Evolutionary conservation across 2,113 vertebrate species (phyloP).

Genomic region (Tautogolabrus adspersus): DNA sequence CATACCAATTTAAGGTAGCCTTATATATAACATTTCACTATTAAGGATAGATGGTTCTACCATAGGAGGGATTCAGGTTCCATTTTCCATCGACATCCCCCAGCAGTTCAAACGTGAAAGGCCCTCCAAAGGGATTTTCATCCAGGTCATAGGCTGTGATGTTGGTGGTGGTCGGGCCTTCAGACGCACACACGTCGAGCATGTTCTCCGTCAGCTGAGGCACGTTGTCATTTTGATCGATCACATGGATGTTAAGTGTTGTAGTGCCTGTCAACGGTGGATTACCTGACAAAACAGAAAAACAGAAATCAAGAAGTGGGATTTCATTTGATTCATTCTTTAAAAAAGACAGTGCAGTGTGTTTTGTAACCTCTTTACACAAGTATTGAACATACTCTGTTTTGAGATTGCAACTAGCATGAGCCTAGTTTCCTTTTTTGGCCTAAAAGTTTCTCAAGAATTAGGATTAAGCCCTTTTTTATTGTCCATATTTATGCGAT

Average conservation of each 20-base stretch:
- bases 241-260: constrained; percentile 58
- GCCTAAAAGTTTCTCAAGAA: no score
- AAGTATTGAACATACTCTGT: no score
- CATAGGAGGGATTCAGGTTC: constrained; percentile 66
- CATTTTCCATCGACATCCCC: constrained; percentile 70
- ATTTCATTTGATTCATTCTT: no score
- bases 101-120: constrained; percentile 71
- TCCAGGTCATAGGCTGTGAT: constrained; percentile 74
- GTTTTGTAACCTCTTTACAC: no score
- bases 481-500: no score
- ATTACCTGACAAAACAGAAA: constrained; percentile 29
- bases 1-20: not conserved
- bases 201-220: constrained; percentile 18
- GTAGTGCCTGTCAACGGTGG: constrained; percentile 64
- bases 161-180: constrained; percentile 46
- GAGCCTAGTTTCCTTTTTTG: no score
- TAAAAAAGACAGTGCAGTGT: no score
- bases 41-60: constrained; percentile 23
- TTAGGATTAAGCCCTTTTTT: no score
- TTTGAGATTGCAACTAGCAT: no score
- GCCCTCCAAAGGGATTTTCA: constrained; percentile 58
- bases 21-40: not conserved
- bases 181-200: constrained; percentile 52
- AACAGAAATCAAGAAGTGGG: not conserved
- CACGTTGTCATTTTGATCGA: constrained; percentile 57